Evolutionary conservation across 2,797 vertebrate genomes (phyloP).

Genomic region (Fistularia commersonii): DNA sequence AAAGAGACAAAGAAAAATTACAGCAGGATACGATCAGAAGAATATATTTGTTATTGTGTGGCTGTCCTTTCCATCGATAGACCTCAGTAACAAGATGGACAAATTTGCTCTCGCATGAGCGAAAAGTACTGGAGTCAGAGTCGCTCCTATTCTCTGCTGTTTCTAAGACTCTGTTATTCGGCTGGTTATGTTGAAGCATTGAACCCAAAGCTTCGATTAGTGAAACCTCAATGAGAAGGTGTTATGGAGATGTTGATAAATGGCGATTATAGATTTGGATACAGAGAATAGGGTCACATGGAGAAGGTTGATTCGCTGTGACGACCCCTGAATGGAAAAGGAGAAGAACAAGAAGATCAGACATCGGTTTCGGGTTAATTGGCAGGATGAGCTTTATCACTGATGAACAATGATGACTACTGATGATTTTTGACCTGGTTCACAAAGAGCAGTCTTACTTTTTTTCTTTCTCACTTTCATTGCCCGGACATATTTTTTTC

Average conservation of each 20-base stretch:
- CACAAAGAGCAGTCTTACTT: too few species aligned
- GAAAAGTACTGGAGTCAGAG: conserved; percentile 28
- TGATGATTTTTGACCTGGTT: too few species aligned
- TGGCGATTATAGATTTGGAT: neutral
- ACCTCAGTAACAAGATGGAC: conserved; percentile 35
- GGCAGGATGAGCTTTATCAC: too few species aligned
- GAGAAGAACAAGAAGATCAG: too few species aligned
- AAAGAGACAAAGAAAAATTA: conserved; percentile 69
- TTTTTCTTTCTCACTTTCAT: too few species aligned
- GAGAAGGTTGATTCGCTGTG: too few species aligned
- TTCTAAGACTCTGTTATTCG: conserved; percentile 17
- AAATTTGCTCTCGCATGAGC: conserved; percentile 29
- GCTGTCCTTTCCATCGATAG: conserved; percentile 52
- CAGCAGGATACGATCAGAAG: conserved; percentile 61
- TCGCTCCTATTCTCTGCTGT: conserved; percentile 12
- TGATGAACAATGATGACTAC: too few species aligned
- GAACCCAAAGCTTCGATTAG: conserved; percentile 9
- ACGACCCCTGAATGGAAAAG: too few species aligned
- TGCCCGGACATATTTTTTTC: too few species aligned
- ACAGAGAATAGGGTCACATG: too few species aligned
- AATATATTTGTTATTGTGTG: conserved; percentile 74
- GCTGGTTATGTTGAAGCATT: conserved; percentile 1
- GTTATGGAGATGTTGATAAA: neutral
- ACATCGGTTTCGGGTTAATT: too few species aligned
- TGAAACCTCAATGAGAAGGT: neutral